Base-by-base conservation (phyloP, 92 coral and sea anemone species). In the Paragorgia papillata region DNA sequence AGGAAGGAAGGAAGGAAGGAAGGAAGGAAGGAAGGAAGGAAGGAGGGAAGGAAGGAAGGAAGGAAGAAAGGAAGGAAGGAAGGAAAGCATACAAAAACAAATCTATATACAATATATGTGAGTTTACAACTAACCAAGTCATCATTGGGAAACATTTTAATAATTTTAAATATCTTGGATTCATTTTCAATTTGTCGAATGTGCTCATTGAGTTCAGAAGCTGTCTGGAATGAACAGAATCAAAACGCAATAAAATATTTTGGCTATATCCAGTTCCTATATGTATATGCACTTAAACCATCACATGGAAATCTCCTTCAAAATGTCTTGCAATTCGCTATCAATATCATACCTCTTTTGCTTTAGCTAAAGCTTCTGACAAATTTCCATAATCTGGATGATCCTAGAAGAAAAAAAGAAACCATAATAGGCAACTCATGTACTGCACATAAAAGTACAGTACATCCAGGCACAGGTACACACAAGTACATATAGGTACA, bases 121-220 rank as follows among this genome's bases (percentile, higher is more conserved):
- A n/a, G n/a, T n/a, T n/a, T n/a, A n/a, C n/a, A n/a, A n/a, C 92
- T 51, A 63, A 95, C 99, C 87, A 95, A 67, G 37, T 91, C 99
- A 83, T 95, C 99, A 80, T 91, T 91, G 25, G 99, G 97, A 74
- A 95, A 95, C 79, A 90, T 91, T 71, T 89, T 95, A 65, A 95
- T 95, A 60, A 95, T 84, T 85, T 95, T 90, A 62, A 95, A 88
- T 68, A 95, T 87, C 83, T 91, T 95, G 9, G 97, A 86, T 65
- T 95, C 99, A 56, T 95, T 95, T 65, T 95, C 99, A 60, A 95
- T 95, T 81, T 85, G 89, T 37, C 99, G 86, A 57, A 95, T 82
- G 48, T 95, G 99, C 61, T 95, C 99, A 65, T 95, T 95, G 29
- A 95, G 83, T 28, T 88, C 97, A 55, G 96, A 89, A 2, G 98